Base-by-base conservation (phyloP, 2,888 invertebrate genomes). In the Platerodrilus igneus region DNA sequence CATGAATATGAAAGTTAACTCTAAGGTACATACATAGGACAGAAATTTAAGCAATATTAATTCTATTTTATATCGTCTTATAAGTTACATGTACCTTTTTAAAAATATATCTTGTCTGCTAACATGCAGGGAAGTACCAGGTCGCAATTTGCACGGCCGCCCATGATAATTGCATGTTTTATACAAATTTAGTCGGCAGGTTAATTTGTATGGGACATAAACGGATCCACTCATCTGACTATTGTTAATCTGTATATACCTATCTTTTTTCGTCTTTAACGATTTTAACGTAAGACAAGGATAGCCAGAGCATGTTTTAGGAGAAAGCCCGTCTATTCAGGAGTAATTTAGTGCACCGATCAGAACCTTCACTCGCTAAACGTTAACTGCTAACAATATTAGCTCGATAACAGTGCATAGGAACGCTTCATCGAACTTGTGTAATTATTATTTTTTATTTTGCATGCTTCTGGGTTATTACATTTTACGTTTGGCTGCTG, bases 151-250 rank as follows among this genome's bases (percentile, higher is more conserved):
- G 66, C 62, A 66, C 67, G 59, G 63, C n/a, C n/a, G n/a, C 56
- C 48, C 44, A 56, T 51, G 60, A 63, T 67, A 67, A 67, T 67
- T 67, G 67, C 67, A 67, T 67, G 67, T 60, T 62, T 62, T 63
- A 63, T 64, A 64, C 65, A 61, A 66, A 66, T 67, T 67, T 66
- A 63, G 62, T 55, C 62, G 60, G 63, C 62, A 63, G 62, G 62
- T 64, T 67, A 66, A 67, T 67, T 67, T 66, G 63, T 65, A 64
- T 56, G 63, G 57, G 60, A 63, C 63, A 59, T 60, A 59, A 62
- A 60, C 59, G 60, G 59, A 60, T 62, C 60, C 48, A 50, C 51
- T 51, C 51, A 48, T 51, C 51, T 37, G 48, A 48, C 47, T 47
- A 44, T 46, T 50, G 50, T 46, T 50, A 50, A 50, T 50, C 48